Evolutionary conservation across 2,797 vertebrate species (phyloP), one percentile per base, ranked within the genome.

Genomic region (Rhynchonycteris naso): DNA sequence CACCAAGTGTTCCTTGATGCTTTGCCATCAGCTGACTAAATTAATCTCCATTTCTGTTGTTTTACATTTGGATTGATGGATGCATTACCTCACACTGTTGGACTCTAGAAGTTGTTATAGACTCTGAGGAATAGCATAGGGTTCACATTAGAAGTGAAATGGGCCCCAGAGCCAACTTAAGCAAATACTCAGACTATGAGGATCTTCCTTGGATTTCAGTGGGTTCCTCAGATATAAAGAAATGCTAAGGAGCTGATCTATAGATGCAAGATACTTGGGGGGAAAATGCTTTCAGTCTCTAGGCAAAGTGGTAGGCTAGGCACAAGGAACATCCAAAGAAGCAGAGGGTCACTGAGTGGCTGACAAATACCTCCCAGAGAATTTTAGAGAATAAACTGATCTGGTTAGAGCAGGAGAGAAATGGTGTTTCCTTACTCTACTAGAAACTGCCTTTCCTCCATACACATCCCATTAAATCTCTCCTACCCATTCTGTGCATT

Each of bases 1-100:
- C 80, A 95, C 90, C 82, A 66, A 94, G 38, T 13, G 50, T 88
- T 65, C 52, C 72, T n/a, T 68, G 72, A 93, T 84, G 61, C 56
- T 72, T 87, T 66, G 50, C 28, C 33, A 87, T 86, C 58, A 78
- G 56, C 69, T 92, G 76, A 95, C 83, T 92, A 83, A 90, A 94
- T 93, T 52, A 59, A 47, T 87, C 50, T 87, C 47, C 47, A 74
- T 81, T 47, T 19, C 80, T 71, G 7, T 47, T 61, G 50, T 81
- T 92, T 92, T 83, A 63, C 83, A 86, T 8, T 76, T 95, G 71
- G 35, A 91, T 56, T 80, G 88, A 94, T 72, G 43, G 50, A 52
- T 71, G 16, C 71, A 89, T 82, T 90, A 78, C 76, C 58, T 92
- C 47, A 50, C 4, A 33, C 33, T 82, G 72, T 50, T 87, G 63